Evolutionary conservation across 2,888 invertebrate genomes (phyloP).

Genomic region (Drosophila neotestacea): DNA sequence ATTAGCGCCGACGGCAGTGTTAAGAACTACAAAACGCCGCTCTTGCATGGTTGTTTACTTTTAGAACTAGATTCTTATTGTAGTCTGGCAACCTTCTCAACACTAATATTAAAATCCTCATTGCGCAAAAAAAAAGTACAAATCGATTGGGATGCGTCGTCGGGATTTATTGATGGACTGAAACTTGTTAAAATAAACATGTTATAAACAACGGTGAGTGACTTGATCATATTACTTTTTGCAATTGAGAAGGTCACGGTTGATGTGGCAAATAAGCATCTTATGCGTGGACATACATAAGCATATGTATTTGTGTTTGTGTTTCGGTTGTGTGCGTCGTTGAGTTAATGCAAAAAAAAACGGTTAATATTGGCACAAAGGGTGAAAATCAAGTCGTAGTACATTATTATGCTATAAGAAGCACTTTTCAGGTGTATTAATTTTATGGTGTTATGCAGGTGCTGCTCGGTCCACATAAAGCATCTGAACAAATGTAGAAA

Average conservation of each 20-base stretch:
- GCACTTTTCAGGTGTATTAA: constrained; percentile 32
- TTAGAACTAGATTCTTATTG: no score
- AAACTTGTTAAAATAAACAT: constrained; percentile 37
- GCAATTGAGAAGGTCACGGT: neutral
- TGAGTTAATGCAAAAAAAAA: constrained; percentile 29
- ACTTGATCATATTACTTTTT: constrained; percentile 9
- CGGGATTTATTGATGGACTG: constrained; percentile 28
- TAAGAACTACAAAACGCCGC: no score
- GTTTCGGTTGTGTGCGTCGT: constrained; percentile 23
- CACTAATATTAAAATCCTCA: constrained; percentile 37
- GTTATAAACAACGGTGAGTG: constrained; percentile 54
- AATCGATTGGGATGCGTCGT: constrained; percentile 35
- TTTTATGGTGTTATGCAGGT: constrained; percentile 3
- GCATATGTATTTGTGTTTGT: constrained; percentile 11
- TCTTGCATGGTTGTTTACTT: no score
- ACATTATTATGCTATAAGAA: constrained; percentile 2
- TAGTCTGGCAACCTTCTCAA: no score
- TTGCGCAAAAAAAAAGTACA: constrained; percentile 35
- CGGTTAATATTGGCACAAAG: constrained; percentile 32
- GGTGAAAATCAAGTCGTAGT: constrained; percentile 35
- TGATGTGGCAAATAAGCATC: constrained; percentile 10
- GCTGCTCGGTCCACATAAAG: neutral
- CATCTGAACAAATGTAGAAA: neutral
- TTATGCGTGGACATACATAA: constrained; percentile 2
- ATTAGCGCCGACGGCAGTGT: no score